phyloP scores from a whole-genome alignment of 2,888 invertebrate genomes.

The Gymnoscelis rufifasciata region DNA sequence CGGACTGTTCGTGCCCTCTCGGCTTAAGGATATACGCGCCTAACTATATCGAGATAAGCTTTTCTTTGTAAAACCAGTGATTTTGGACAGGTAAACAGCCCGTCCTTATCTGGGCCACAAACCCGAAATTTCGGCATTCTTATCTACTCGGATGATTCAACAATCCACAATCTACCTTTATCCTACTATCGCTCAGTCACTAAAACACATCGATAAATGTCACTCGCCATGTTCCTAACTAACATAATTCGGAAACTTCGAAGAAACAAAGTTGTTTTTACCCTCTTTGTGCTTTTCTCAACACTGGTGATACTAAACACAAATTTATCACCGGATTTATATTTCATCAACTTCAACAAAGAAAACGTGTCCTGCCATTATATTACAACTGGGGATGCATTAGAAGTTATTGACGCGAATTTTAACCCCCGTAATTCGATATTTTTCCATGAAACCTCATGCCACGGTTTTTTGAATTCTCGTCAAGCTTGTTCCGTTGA shows the following conservation, averaged over 20 bases:
- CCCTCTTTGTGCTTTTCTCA: not conserved
- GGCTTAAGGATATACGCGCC: too few relatives aligned
- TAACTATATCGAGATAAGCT: too few relatives aligned
- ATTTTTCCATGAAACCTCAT: conserved; percentile 70
- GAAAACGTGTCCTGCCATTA: conserved; percentile 22
- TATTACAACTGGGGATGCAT: conserved; percentile 6
- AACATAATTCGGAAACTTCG: conserved; percentile 3
- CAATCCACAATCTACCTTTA: not conserved
- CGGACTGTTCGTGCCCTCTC: too few relatives aligned
- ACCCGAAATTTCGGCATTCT: not conserved
- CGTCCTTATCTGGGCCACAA: too few relatives aligned
- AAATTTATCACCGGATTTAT: conserved; percentile 11
- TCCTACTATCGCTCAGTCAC: conserved; percentile 6
- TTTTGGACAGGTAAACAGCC: not conserved
- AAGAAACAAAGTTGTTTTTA: not conserved
- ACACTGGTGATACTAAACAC: conserved; percentile 3
- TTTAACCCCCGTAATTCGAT: conserved; percentile 19
- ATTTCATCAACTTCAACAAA: conserved; percentile 10
- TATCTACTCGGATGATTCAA: not conserved
- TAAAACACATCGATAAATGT: not conserved
- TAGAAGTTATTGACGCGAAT: conserved; percentile 6
- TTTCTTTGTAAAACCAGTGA: too few relatives aligned
- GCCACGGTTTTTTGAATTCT: conserved; percentile 61
- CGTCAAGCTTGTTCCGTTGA: conserved; percentile 36
- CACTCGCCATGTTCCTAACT: not conserved